Percentiles rank a stretch among this genome's conserved stretches.
Evolutionary conservation across 2,113 vertebrate genomes (phyloP).

Genomic region (Calonectris borealis): DNA sequence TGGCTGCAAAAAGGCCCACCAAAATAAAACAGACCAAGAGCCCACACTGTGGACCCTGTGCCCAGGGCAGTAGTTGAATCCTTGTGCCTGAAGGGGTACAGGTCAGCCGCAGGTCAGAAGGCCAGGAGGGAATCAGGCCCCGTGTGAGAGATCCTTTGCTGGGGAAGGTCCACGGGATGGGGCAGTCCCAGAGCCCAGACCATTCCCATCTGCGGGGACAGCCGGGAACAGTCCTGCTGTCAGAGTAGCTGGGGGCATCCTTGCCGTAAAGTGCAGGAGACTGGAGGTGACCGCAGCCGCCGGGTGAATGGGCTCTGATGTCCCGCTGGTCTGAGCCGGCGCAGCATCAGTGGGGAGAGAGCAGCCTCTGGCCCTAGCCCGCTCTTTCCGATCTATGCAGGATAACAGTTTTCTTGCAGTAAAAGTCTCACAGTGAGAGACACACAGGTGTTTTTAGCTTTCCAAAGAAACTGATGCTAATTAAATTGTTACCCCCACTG

Average conservation of each 20-base stretch:
- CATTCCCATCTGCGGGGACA: neutral
- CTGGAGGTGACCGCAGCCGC: fast-evolving
- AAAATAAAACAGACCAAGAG: neutral
- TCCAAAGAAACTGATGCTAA: neutral
- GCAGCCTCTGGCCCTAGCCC: neutral
- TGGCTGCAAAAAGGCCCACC: neutral
- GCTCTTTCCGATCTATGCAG: fast-evolving
- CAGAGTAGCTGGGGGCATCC: neutral
- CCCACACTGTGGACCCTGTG: fast-evolving
- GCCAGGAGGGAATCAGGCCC: neutral
- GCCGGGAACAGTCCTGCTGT: neutral
- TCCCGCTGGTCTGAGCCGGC: neutral
- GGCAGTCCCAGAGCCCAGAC: neutral
- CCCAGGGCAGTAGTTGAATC: neutral
- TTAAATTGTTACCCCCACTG: neutral
- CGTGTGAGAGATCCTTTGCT: neutral
- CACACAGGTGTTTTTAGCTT: neutral
- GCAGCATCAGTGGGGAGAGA: fast-evolving
- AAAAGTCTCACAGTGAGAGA: neutral
- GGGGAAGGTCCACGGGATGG: fast-evolving
- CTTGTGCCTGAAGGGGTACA: neutral
- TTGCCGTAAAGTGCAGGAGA: neutral
- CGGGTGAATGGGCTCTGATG: neutral
- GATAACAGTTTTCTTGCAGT: neutral
- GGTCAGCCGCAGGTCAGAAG: neutral